phyloP scores from a whole-genome alignment of 2,113 vertebrate species.

The Coturnix japonica region DNA sequence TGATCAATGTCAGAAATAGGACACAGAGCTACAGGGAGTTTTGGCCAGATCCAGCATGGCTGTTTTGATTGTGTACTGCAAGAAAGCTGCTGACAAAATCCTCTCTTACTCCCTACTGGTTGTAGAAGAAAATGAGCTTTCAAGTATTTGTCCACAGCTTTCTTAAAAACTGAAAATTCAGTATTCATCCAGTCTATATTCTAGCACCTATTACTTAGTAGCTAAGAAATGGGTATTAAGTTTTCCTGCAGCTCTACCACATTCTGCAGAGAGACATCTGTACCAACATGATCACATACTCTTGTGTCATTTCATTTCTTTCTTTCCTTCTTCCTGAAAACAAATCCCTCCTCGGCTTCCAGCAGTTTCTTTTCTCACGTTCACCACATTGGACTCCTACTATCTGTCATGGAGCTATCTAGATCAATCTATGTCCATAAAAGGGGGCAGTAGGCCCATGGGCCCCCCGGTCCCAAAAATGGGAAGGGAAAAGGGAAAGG shows the following conservation, averaged over 20 bases:
- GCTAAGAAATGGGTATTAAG: neutral
- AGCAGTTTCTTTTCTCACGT: neutral
- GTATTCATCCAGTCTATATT: neutral
- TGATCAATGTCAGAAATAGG: neutral
- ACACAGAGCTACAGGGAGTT: neutral
- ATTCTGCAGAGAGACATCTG: neutral
- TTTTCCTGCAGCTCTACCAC: neutral
- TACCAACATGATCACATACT: neutral
- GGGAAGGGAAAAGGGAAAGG: too few species aligned
- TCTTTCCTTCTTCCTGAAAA: neutral
- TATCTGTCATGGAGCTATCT: too few species aligned
- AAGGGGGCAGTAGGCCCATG: too few species aligned
- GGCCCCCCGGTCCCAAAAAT: too few species aligned
- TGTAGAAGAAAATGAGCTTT: neutral
- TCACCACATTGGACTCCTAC: neutral
- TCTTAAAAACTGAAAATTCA: neutral
- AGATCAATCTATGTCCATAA: too few species aligned
- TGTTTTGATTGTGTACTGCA: neutral
- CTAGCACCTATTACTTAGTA: neutral
- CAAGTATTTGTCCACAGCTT: neutral
- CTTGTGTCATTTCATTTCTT: neutral
- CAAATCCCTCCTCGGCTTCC: neutral
- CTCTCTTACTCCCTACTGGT: neutral
- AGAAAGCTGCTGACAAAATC: neutral
- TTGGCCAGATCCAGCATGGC: neutral